Evolutionary conservation across 2,113 vertebrate species (phyloP).

Genomic region (Aspiorhynchus laticeps): DNA sequence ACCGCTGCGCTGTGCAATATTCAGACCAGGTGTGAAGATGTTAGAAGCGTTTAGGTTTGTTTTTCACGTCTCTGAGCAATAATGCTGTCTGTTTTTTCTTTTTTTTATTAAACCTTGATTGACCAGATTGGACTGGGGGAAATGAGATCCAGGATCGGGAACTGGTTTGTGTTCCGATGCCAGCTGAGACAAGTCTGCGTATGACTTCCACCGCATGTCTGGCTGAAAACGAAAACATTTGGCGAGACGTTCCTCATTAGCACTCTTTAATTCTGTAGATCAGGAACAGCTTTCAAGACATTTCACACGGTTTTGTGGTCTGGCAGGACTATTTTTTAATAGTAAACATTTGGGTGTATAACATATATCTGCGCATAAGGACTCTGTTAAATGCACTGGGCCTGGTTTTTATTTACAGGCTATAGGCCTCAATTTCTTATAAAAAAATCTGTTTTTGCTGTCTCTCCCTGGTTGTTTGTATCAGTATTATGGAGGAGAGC

Average conservation of each 20-base stretch:
- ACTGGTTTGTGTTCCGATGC: conserved; percentile 44
- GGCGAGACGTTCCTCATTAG: conserved; percentile 49
- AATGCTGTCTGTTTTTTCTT: conserved; percentile 29
- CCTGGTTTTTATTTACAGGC: background rate
- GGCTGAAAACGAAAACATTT: conserved; percentile 50
- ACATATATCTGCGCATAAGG: background rate
- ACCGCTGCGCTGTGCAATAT: conserved; percentile 57
- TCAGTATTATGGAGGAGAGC: background rate
- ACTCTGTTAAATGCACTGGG: background rate
- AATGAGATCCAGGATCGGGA: conserved; percentile 47
- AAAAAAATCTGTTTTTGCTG: no score
- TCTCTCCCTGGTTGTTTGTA: background rate
- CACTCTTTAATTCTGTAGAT: conserved; percentile 44
- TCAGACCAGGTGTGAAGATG: conserved; percentile 53
- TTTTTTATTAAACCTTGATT: conserved; percentile 1
- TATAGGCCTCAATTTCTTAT: background rate
- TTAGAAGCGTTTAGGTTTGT: conserved; percentile 52
- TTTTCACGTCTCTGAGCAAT: conserved; percentile 7
- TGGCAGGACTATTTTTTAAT: background rate
- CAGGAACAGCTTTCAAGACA: conserved; percentile 11
- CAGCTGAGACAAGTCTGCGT: conserved; percentile 57
- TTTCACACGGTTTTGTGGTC: background rate
- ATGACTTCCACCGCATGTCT: conserved; percentile 49
- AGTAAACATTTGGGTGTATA: background rate
- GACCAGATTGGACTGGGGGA: conserved; percentile 16